A percentile compares a stretch with the other conserved stretches of the same genome.
Evolutionary conservation across 1,140 invertebrate species (phyloP).

Genomic region (Drosophila prosaltans): DNA sequence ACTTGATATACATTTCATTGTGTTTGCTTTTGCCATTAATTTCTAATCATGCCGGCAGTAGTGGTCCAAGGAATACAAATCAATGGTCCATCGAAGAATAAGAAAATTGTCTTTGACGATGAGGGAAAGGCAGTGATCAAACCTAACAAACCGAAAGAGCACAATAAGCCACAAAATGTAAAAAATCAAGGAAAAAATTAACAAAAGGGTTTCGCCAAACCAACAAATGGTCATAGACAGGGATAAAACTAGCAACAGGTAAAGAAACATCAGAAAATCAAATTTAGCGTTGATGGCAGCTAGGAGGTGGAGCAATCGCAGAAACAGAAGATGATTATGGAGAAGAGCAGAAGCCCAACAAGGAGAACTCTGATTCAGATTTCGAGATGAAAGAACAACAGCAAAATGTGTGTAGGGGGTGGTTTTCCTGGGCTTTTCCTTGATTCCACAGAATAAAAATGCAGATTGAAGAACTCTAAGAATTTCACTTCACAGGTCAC

Average conservation of each 20-base stretch:
- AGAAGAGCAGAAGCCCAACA: constrained; percentile 21
- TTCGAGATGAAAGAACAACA: constrained; percentile 32
- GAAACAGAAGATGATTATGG: constrained; percentile 56
- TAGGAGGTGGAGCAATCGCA: not conserved
- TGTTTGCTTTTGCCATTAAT: too few relatives aligned
- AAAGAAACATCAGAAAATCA: constrained; percentile 42
- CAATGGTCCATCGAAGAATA: constrained; percentile 57
- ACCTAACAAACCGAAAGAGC: constrained; percentile 31
- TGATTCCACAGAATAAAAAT: too few relatives aligned
- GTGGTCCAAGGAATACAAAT: constrained; percentile 50
- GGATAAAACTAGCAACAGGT: not conserved
- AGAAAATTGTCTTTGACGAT: constrained; percentile 77
- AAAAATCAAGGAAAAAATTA: constrained; percentile 16
- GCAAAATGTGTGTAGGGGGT: too few relatives aligned
- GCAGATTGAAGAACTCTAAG: too few relatives aligned
- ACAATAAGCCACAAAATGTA: constrained; percentile 14
- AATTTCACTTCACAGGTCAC: too few relatives aligned
- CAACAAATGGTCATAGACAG: not conserved
- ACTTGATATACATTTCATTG: too few relatives aligned
- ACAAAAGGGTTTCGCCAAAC: not conserved
- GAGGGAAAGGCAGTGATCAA: constrained; percentile 59
- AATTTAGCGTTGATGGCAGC: constrained; percentile 36
- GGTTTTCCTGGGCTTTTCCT: too few relatives aligned
- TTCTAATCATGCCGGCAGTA: constrained; percentile 64
- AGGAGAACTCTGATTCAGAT: constrained; percentile 41